These are phyloP conservation scores for Drosophila paracracens DNA, from an alignment of 2,888 invertebrate species.

Conservation along the genomic window DNA sequence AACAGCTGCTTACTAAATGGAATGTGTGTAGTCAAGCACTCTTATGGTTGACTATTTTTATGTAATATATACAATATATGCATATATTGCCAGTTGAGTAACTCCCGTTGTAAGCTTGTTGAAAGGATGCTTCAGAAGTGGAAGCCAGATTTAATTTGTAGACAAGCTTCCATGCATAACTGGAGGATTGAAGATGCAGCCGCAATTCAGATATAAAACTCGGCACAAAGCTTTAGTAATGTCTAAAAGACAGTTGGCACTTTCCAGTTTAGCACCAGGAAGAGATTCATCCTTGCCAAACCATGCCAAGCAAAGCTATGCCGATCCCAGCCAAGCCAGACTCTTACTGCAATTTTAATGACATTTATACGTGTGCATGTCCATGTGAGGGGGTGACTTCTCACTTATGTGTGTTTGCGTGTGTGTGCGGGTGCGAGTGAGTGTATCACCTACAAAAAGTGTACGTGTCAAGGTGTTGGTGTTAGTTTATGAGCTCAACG, in stretches of 20 bases:
- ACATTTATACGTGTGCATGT: conserved; percentile 56
- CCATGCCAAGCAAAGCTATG: conserved; percentile 32
- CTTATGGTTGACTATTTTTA: not conserved
- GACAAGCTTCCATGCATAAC: conserved; percentile 5
- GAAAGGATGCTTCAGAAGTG: not conserved
- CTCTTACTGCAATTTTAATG: conserved; percentile 80
- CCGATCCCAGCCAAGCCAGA: conserved; percentile 65
- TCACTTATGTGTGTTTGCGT: conserved; percentile 6
- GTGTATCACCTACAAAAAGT: conserved; percentile 66
- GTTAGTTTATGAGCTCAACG: conserved; percentile 82
- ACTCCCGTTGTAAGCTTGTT: not conserved
- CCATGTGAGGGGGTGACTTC: not conserved
- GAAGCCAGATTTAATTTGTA: not conserved
- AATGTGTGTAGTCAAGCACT: not conserved
- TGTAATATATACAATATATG: not conserved
- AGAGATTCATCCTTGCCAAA: conserved; percentile 67
- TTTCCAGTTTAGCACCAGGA: conserved; percentile 36
- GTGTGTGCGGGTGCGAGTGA: conserved; percentile 19
- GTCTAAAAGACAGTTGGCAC: conserved; percentile 32
- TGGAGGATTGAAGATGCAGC: conserved; percentile 3
- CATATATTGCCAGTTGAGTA: not conserved
- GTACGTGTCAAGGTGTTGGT: conserved; percentile 81
- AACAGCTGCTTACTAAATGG: not conserved
- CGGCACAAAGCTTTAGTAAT: conserved; percentile 24
- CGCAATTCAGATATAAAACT: conserved; percentile 21